These are phyloP conservation scores for Ichneumoninae sp. DNA, from an alignment of 2,888 invertebrate species.

Conservation along the genomic window DNA sequence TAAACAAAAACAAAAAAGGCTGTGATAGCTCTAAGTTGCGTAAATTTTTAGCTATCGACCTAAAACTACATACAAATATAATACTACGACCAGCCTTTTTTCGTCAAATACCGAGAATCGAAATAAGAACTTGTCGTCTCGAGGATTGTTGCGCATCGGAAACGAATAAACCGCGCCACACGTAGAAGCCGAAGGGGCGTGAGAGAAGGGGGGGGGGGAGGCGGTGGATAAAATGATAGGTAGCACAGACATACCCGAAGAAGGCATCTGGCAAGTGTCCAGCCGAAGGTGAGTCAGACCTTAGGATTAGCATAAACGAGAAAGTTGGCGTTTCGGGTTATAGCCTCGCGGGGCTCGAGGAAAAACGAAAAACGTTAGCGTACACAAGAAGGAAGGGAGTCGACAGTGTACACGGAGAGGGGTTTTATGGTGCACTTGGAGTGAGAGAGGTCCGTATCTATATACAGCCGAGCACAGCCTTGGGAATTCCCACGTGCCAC, in stretches of 20 bases:
- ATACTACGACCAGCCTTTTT: no score
- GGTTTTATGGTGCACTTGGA: slow-evolving; percentile 62
- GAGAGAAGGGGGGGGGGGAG: neutral
- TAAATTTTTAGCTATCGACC: no score
- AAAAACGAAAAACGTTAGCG: slow-evolving; percentile 41
- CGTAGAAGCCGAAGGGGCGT: neutral
- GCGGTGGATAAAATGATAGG: slow-evolving; percentile 1
- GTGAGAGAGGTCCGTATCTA: slow-evolving; percentile 50
- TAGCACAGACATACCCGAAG: slow-evolving; percentile 24
- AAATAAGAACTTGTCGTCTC: slow-evolving; percentile 7
- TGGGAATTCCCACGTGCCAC: slow-evolving; percentile 70
- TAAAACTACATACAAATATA: no score
- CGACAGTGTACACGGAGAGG: slow-evolving; percentile 58
- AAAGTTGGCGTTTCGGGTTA: slow-evolving; percentile 70
- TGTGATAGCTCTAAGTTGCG: no score
- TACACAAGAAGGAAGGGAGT: slow-evolving; percentile 41
- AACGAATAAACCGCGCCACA: neutral
- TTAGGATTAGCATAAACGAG: slow-evolving; percentile 75
- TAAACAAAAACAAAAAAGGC: no score
- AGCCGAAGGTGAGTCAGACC: slow-evolving; percentile 77
- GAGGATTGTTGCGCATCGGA: slow-evolving; percentile 40
- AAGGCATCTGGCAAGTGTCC: slow-evolving; percentile 65
- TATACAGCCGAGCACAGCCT: slow-evolving; percentile 37
- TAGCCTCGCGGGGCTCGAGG: slow-evolving; percentile 29
- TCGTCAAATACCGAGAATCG: neutral